A percentile compares a stretch with the other conserved stretches of the same genome.
phyloP scores from a whole-genome alignment of 1,140 invertebrate genomes.

The Dysdera silvatica region DNA sequence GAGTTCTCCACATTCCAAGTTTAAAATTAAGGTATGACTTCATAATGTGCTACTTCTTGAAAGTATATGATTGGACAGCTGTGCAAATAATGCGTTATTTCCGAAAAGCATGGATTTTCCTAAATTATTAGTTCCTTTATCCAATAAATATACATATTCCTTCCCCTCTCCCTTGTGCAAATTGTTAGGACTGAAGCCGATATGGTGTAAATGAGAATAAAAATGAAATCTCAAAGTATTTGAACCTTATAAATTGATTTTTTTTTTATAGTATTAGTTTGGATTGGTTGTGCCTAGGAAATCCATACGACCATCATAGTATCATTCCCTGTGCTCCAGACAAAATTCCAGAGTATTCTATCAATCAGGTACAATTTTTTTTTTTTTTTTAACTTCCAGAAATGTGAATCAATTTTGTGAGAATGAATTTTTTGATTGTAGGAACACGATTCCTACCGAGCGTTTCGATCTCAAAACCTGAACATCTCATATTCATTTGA shows the following conservation, averaged over 20 bases:
- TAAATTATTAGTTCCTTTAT: too few relatives aligned
- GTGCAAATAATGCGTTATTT: not conserved
- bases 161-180: too few relatives aligned
- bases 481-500: constrained; percentile 82
- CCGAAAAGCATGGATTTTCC: too few relatives aligned
- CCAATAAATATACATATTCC: too few relatives aligned
- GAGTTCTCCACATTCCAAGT: constrained; percentile 80
- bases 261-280: constrained; percentile 58
- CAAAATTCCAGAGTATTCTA: constrained; percentile 93
- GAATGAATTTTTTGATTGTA: constrained; percentile 35
- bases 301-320: constrained; percentile 92
- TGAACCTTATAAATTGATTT: not conserved
- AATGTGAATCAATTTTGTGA: not conserved
- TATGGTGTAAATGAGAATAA: too few relatives aligned
- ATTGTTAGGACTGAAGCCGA: too few relatives aligned
- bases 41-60: not conserved
- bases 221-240: too few relatives aligned
- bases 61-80: not conserved
- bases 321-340: constrained; percentile 94
- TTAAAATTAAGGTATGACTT: constrained; percentile 59
- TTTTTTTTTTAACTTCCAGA: constrained; percentile 29
- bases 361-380: constrained; percentile 60
- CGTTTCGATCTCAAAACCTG: constrained; percentile 88
- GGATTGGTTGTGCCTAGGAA: constrained; percentile 82
- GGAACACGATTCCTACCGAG: constrained; percentile 63